Conservation (phyloP, 2,888 invertebrate species). For the Coelinius sp. region DNA sequence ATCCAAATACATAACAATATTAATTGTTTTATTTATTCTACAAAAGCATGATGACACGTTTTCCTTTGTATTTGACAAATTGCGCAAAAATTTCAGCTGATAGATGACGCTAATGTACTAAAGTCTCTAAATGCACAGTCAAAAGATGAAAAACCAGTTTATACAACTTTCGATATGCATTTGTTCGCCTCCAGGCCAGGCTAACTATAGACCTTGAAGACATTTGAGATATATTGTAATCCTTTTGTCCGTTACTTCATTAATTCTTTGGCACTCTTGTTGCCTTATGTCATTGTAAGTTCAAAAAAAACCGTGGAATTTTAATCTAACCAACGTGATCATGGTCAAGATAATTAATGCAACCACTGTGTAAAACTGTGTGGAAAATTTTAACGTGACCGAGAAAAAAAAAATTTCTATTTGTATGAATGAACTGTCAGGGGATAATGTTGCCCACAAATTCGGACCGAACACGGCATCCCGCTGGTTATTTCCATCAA, state of each 20-base stretch:
- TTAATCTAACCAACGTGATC: not conserved
- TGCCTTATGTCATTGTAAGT: not conserved
- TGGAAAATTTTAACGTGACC: too few species aligned
- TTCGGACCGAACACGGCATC: not conserved
- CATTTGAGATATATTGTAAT: not conserved
- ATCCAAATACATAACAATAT: too few species aligned
- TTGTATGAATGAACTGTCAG: too few species aligned
- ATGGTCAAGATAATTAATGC: too few species aligned
- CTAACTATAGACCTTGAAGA: slow-evolving; percentile 24
- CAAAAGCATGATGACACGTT: not conserved
- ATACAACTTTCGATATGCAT: slow-evolving; percentile 26
- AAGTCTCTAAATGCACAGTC: not conserved
- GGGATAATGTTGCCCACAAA: not conserved
- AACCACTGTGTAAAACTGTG: too few species aligned
- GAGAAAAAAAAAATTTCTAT: too few species aligned
- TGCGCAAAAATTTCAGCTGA: slow-evolving; percentile 17
- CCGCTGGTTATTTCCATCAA: too few species aligned
- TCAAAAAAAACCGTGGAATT: not conserved
- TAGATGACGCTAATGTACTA: slow-evolving; percentile 17
- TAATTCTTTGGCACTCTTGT: not conserved
- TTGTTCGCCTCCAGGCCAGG: not conserved
- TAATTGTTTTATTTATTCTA: not conserved
- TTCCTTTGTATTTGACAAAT: slow-evolving; percentile 18
- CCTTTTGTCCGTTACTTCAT: not conserved
- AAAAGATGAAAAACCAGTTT: slow-evolving; percentile 26